Conservation (phyloP, 2,797 vertebrate genomes). For the Saxicola maurus region DNA sequence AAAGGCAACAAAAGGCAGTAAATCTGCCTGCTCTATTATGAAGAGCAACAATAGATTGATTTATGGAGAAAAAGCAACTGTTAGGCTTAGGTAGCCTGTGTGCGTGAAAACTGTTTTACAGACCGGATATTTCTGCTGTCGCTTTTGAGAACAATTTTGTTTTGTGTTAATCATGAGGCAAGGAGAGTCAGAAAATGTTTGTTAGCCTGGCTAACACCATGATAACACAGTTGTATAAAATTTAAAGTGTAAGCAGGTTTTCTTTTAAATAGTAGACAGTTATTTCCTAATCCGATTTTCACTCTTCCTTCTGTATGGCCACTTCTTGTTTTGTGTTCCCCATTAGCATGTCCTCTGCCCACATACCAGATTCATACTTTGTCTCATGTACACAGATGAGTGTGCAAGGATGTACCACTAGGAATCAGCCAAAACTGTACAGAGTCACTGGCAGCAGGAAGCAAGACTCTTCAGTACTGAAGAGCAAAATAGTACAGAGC, state of each 20-base stretch:
- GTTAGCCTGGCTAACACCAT: not conserved
- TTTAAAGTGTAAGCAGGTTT: not conserved
- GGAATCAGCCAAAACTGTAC: not conserved
- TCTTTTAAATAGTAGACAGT: not conserved
- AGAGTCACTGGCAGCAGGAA: not conserved
- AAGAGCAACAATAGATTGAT: conserved; percentile 75
- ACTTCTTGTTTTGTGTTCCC: not conserved
- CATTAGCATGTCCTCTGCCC: not conserved
- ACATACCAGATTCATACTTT: not conserved
- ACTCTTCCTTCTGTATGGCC: not conserved
- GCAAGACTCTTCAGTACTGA: not conserved
- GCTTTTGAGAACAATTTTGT: conserved; percentile 40
- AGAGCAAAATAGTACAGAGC: not conserved
- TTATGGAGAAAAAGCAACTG: conserved; percentile 72
- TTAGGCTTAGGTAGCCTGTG: conserved; percentile 57
- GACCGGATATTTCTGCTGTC: not conserved
- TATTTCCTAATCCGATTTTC: not conserved
- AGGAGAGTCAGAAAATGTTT: not conserved
- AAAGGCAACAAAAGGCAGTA: conserved; percentile 70
- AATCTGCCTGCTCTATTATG: conserved; percentile 77
- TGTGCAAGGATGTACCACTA: not conserved
- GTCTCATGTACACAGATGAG: not conserved
- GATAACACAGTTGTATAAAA: not conserved
- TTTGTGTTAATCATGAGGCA: not conserved
- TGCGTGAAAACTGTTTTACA: conserved; percentile 27